Percentiles rank a stretch among this genome's conserved stretches.
These are phyloP conservation scores for Sterna hirundo DNA, from an alignment of 2,113 vertebrate species.

Conservation along the genomic window DNA sequence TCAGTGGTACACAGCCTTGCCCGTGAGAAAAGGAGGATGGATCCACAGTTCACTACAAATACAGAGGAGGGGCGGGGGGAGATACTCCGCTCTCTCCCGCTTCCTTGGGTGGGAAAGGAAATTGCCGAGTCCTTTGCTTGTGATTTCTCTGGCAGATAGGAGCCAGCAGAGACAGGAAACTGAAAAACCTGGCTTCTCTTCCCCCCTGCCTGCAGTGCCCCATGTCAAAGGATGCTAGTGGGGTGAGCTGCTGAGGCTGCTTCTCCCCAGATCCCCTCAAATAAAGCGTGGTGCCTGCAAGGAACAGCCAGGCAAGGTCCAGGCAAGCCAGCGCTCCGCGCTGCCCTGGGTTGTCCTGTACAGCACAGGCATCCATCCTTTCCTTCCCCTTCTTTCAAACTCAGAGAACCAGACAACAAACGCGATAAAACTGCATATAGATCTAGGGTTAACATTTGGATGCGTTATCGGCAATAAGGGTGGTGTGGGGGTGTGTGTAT, in stretches of 20 bases:
- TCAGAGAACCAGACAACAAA: neutral
- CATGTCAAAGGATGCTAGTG: neutral
- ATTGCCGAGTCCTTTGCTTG: neutral
- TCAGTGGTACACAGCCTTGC: neutral
- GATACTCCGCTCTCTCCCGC: neutral
- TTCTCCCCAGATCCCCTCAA: neutral
- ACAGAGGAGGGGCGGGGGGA: neutral
- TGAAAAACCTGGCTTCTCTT: neutral
- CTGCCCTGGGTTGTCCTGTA: neutral
- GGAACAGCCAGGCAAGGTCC: neutral
- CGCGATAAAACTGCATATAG: neutral
- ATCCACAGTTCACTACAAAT: neutral
- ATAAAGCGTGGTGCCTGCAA: rapidly evolving
- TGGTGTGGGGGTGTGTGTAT: too few species aligned
- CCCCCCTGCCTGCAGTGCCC: neutral
- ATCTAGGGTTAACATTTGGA: neutral
- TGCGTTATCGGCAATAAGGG: neutral
- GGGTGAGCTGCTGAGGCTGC: neutral
- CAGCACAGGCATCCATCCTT: neutral
- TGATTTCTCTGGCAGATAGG: conserved; percentile 8
- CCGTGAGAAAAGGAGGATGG: neutral
- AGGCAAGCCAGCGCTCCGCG: neutral
- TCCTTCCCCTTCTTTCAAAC: neutral
- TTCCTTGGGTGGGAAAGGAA: conserved; percentile 38
- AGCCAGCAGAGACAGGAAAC: neutral